Base-by-base conservation (phyloP, 2,888 invertebrate genomes). In the Celastrina argiolus region DNA sequence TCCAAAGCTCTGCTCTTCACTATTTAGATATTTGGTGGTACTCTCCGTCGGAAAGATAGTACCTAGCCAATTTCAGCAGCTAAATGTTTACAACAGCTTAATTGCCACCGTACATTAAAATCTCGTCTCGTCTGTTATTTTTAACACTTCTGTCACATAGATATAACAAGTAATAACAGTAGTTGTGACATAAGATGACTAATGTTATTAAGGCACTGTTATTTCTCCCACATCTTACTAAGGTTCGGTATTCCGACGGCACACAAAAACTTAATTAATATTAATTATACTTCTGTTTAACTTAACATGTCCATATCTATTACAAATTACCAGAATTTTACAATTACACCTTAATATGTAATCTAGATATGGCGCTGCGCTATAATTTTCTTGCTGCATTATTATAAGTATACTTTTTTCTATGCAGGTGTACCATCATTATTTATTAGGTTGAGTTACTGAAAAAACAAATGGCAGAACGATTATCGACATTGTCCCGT, bases 381-480 rank as follows among this genome's bases (percentile, higher is more conserved):
- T 73, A 70, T 76, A 77, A 76, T 78, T 76, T 76, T 73, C 69
- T 74, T 74, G 74, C 73, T 72, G 45, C 45, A 51, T 51, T 75
- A 74, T 72, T 75, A 80, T 82, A 83, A 76, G 81, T 80, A 74
- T 78, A 82, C 73, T 87, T 87, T 85, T 83, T 76, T 75, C 73
- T 64, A 70, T 74, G 88, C 88, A 89, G 89, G 89, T 88, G 88
- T 79, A 63, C 41, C 39, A 56, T 36, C 39, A 58, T 66, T 66
- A 66, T 75, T 76, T 69, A 71, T 70, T 69, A 73, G 66, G 65
- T 42, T 74, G 73, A 78, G 78, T 36, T 34, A 16, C 16, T n/a
- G 26, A 85, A 85, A 85, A 85, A 84, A 78, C 72, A 82, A 84
- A 85, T 84, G 81, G 79, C 85, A 82, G 78, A 73, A 82, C 81